phyloP scores from a whole-genome alignment of 1,140 invertebrate species.

The Drosophila pseudoobscura region DNA sequence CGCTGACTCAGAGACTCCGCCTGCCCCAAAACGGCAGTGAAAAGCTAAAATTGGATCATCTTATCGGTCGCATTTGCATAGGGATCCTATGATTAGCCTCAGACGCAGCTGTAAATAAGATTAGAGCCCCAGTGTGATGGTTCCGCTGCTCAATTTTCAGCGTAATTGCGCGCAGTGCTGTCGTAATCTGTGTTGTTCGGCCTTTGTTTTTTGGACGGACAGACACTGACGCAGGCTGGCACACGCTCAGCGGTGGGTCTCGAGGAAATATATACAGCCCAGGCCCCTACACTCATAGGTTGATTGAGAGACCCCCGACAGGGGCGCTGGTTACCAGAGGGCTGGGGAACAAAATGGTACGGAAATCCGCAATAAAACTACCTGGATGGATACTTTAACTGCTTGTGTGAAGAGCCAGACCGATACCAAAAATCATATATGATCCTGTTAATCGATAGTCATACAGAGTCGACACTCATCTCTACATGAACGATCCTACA shows the following conservation, averaged over 20 bases:
- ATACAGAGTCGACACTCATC: too few relatives aligned
- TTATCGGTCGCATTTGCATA: constrained; percentile 24
- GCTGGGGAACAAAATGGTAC: too few relatives aligned
- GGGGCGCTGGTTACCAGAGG: constrained; percentile 11
- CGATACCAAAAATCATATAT: too few relatives aligned
- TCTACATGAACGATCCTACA: too few relatives aligned
- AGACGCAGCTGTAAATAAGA: constrained; percentile 30
- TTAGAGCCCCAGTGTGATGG: constrained; percentile 9
- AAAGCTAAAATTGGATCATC: constrained; percentile 15
- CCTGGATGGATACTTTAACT: too few relatives aligned
- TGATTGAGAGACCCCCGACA: constrained; percentile 9
- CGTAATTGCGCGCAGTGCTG: constrained; percentile 6
- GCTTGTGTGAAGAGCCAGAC: too few relatives aligned
- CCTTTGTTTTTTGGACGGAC: constrained; percentile 33
- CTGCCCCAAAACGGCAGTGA: not conserved
- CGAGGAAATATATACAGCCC: constrained; percentile 6
- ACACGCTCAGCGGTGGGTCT: constrained; percentile 2
- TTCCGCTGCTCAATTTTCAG: not conserved
- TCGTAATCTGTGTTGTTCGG: constrained; percentile 11
- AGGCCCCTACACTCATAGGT: too few relatives aligned
- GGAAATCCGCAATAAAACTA: too few relatives aligned
- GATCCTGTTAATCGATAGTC: too few relatives aligned
- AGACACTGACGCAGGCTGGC: constrained; percentile 21
- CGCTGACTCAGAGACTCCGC: constrained; percentile 19
- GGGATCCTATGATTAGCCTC: constrained; percentile 22